phyloP scores from a whole-genome alignment of 2,113 vertebrate species.

The Reinhardtius hippoglossoides region DNA sequence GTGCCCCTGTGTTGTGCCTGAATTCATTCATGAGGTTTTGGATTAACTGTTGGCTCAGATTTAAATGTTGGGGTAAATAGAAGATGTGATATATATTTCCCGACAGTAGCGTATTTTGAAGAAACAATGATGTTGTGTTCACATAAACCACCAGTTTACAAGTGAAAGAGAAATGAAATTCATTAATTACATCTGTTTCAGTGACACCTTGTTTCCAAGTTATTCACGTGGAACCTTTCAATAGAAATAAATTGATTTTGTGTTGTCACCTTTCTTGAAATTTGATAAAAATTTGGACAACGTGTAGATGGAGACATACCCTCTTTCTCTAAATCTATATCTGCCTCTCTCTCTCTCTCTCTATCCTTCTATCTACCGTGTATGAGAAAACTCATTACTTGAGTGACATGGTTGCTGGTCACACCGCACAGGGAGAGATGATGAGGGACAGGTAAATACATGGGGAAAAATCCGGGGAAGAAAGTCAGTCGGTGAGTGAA shows the following conservation, averaged over 20 bases:
- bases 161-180: too few species aligned
- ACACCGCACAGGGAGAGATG: neutral
- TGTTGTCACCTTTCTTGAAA: neutral
- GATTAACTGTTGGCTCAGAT: too few species aligned
- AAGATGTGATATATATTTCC: too few species aligned
- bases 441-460: neutral
- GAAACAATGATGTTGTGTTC: too few species aligned
- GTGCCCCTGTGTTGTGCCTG: too few species aligned
- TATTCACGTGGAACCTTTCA: neutral
- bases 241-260: slow-evolving; percentile 4
- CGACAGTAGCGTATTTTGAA: too few species aligned
- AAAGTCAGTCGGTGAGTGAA: neutral
- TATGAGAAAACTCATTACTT: slow-evolving; percentile 5
- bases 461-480: neutral
- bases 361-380: neutral
- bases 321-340: neutral
- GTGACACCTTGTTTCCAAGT: neutral
- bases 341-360: neutral
- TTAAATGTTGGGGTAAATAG: too few species aligned
- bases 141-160: too few species aligned
- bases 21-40: too few species aligned
- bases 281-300: neutral
- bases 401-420: slow-evolving; percentile 5
- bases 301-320: neutral
- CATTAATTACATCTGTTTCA: neutral